A percentile compares a stretch with the other conserved stretches of the same genome.
Conservation (phyloP, 2,888 invertebrate species). For the Andrena chrysosceles region DNA sequence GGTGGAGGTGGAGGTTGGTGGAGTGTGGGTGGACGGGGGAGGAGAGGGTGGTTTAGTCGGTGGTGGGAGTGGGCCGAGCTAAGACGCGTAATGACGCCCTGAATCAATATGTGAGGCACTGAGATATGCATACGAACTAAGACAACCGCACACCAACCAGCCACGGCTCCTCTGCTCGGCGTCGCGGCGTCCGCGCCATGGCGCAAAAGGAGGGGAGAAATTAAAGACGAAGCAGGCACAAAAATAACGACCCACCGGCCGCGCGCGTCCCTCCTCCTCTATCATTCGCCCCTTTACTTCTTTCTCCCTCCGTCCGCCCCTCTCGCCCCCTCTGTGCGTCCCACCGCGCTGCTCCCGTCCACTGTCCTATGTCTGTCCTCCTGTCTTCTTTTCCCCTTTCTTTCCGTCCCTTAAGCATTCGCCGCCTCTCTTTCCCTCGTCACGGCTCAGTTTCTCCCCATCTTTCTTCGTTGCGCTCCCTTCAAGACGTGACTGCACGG, state of each 20-base stretch:
- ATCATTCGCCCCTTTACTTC: constrained; percentile 27
- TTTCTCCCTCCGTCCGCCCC: constrained; percentile 37
- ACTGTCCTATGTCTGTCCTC: constrained; percentile 61
- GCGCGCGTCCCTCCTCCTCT: constrained; percentile 49
- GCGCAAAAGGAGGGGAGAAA: constrained; percentile 80
- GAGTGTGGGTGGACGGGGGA: constrained; percentile 54
- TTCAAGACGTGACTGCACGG: constrained; percentile 73
- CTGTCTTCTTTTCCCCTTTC: constrained; percentile 67
- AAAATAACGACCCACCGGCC: constrained; percentile 84
- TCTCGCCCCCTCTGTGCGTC: constrained; percentile 49
- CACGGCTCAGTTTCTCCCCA: constrained; percentile 47
- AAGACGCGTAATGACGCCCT: constrained; percentile 85
- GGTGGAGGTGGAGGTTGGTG: constrained; percentile 61
- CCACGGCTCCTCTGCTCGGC: constrained; percentile 71
- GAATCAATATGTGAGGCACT: constrained; percentile 85
- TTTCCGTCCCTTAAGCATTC: constrained; percentile 56
- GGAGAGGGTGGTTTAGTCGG: constrained; percentile 72
- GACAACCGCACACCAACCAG: constrained; percentile 80
- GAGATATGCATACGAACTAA: constrained; percentile 85
- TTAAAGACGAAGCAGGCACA: constrained; percentile 85
- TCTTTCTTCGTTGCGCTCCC: constrained; percentile 62
- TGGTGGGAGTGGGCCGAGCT: constrained; percentile 80
- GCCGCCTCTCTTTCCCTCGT: constrained; percentile 32
- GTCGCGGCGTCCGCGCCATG: constrained; percentile 75
- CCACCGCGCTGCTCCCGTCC: constrained; percentile 57